These are phyloP conservation scores for Scleropages formosus DNA, from an alignment of 2,797 vertebrate species.

Conservation along the genomic window DNA sequence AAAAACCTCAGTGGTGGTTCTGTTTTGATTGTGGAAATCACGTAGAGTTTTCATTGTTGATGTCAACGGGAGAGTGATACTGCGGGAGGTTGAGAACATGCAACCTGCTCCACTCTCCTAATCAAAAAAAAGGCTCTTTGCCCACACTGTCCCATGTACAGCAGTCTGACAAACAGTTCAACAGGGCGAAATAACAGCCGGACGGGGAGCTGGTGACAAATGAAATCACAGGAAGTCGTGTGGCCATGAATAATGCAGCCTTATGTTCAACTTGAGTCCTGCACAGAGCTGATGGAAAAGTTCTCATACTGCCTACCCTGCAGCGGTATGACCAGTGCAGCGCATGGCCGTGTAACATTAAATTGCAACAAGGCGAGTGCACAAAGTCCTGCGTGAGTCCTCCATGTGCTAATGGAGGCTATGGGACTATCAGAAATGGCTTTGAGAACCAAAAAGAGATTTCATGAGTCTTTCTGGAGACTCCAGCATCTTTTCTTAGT, in stretches of 20 bases:
- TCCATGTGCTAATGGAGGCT: too few relatives aligned
- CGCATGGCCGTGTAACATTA: too few relatives aligned
- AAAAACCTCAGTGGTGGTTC: neutral
- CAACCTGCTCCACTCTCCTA: neutral
- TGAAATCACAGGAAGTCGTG: neutral
- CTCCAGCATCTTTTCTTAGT: too few relatives aligned
- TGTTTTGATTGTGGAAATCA: conserved; percentile 16
- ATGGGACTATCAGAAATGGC: too few relatives aligned
- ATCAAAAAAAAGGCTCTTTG: conserved; percentile 16
- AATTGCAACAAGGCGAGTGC: too few relatives aligned
- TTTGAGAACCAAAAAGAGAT: too few relatives aligned
- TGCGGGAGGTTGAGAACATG: neutral
- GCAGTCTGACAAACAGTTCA: conserved; percentile 13
- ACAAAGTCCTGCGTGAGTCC: too few relatives aligned
- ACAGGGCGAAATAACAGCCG: neutral
- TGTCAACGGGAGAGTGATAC: conserved; percentile 3
- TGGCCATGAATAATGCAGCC: neutral
- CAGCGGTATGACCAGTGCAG: too few relatives aligned
- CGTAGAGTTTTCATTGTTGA: neutral
- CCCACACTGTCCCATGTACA: conserved; percentile 5
- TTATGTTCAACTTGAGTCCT: neutral
- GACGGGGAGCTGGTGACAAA: neutral
- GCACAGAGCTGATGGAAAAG: neutral
- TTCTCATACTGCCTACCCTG: neutral
- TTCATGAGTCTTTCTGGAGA: too few relatives aligned